phyloP scores from a whole-genome alignment of 2,113 vertebrate genomes.

The Furnarius figulus region DNA sequence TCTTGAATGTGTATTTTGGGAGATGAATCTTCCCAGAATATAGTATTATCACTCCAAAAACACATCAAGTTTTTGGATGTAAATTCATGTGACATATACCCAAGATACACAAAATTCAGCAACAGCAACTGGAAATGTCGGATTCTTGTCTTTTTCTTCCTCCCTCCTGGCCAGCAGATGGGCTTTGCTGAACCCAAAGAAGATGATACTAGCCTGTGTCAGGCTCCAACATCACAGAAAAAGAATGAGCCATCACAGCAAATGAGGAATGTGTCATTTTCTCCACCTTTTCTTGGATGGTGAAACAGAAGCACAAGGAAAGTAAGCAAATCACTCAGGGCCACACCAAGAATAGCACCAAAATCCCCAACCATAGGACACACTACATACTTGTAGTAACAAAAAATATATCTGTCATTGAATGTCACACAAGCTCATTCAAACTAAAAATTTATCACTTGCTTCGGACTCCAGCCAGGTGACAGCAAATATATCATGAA shows the following conservation, averaged over 20 bases:
- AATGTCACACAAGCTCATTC: slow-evolving; percentile 41
- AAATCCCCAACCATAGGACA: background rate
- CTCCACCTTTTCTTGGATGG: background rate
- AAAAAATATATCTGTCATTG: slow-evolving; percentile 41
- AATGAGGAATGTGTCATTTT: background rate
- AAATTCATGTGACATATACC: background rate
- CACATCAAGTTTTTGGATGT: background rate
- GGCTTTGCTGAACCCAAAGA: background rate
- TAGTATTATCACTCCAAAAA: background rate
- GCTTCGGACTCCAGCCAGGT: slow-evolving; percentile 58
- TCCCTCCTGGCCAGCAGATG: background rate
- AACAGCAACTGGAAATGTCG: background rate
- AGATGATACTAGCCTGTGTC: background rate
- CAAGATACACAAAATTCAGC: background rate
- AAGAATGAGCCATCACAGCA: background rate
- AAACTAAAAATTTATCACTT: slow-evolving; percentile 53
- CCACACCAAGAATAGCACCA: slow-evolving; percentile 7
- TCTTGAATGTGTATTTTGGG: background rate
- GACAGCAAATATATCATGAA: slow-evolving; percentile 42
- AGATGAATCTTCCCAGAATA: background rate
- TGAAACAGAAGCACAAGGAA: background rate
- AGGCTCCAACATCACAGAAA: background rate
- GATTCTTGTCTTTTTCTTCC: background rate
- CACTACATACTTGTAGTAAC: slow-evolving; percentile 41
- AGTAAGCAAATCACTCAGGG: background rate